Base-by-base conservation (phyloP, 2,113 vertebrate species). In the Hemibagrus wyckioides region DNA sequence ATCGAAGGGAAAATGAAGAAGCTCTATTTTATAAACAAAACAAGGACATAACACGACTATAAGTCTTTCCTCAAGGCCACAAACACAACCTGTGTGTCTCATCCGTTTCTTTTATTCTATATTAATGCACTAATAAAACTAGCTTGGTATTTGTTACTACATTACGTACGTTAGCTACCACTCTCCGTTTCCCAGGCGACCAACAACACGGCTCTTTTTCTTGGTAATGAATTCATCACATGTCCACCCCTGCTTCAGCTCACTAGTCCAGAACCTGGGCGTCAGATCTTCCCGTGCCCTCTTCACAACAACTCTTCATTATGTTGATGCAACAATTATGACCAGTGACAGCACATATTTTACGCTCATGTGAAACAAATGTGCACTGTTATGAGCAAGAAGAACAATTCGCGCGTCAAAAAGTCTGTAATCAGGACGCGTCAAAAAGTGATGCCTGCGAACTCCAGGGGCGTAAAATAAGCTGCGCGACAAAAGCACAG, bases 401-500 rank as follows among this genome's bases (percentile, higher is more conserved):
- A 71, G 33, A 81, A 77, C 73, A 79, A 85, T 52, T 63, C 54
- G 44, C 36, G 28, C 21, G 50, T 88, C 76, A 82, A 54, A 86
- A 86, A 65, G 44, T 88, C 76, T 80, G 80, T 76, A 87, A 90
- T 88, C 89, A 90, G 57, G 84, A 41, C 15, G 59, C 87, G 59
- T 85, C 87, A 80, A 80, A 80, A 80, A 85, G 59, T 63, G 89
- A 90, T 59, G 77, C 65, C 30, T 80, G 65, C 54, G 36, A 81
- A 81, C 79, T 81, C 79, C 54, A 81, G 54, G 56, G 79, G 54
- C 56, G 54, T 81, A 39, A 59, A 59, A 81, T 39, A 85, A 83
- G 84, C 89, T 13, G 30, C 50, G 30, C 23, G 75, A 90, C 90
- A 86, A 87, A 65, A 81, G 88, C 86, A 80, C n/a, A 77, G 54